These are phyloP conservation scores for Pocillopora verrucosa DNA, from an alignment of 64 coral and sea anemone genomes.

Conservation along the genomic window DNA sequence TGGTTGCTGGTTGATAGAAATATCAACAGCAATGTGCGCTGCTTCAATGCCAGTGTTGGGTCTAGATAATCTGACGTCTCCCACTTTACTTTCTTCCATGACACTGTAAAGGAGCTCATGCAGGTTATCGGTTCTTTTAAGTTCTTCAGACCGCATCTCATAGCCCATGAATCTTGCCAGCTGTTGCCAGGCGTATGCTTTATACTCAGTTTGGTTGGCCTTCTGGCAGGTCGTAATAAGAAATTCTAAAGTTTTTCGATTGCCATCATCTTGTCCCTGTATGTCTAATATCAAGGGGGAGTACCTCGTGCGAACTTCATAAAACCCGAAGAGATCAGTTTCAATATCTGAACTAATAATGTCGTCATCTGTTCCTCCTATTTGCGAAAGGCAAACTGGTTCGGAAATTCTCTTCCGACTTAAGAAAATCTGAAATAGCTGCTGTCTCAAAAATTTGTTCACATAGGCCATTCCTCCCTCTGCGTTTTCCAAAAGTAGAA, in stretches of 20 bases:
- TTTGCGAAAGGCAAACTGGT: background rate
- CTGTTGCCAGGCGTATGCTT: slow-evolving; percentile 62
- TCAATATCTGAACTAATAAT: background rate
- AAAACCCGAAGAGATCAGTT: slow-evolving; percentile 23
- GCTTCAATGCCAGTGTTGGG: slow-evolving; percentile 37
- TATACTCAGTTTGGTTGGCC: slow-evolving; percentile 20
- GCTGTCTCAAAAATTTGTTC: slow-evolving; percentile 23
- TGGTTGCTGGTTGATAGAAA: slow-evolving; percentile 21
- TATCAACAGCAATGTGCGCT: slow-evolving; percentile 41
- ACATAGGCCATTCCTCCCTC: slow-evolving; percentile 39
- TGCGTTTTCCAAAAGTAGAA: background rate
- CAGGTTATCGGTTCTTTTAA: background rate
- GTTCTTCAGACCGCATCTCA: slow-evolving; percentile 37
- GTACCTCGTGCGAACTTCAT: slow-evolving; percentile 36
- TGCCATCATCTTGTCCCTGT: background rate
- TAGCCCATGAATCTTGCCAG: slow-evolving; percentile 61
- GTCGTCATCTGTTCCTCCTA: background rate
- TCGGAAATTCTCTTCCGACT: slow-evolving; percentile 36
- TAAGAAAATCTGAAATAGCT: slow-evolving; percentile 41
- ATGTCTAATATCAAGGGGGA: slow-evolving; percentile 40
- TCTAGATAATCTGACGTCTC: background rate
- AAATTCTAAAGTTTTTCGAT: background rate
- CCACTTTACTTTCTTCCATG: background rate
- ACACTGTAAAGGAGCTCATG: background rate
- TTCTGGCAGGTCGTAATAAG: slow-evolving; percentile 26